These are phyloP conservation scores for Rhagophthalmus giganteus DNA, from an alignment of 2,888 invertebrate species.

Conservation along the genomic window DNA sequence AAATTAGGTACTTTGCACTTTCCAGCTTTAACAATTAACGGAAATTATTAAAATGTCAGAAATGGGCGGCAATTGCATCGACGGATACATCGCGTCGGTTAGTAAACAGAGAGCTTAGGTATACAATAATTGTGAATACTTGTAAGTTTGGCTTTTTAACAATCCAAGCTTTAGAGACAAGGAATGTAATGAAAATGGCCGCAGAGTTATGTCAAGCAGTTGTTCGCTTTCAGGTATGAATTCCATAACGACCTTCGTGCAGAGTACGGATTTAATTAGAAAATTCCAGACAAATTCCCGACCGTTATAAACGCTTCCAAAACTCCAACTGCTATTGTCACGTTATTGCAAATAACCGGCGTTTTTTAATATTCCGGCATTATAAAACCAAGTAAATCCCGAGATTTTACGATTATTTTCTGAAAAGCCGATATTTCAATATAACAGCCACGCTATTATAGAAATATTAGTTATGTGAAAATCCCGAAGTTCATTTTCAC, in stretches of 20 bases:
- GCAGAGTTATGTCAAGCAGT: constrained; percentile 52
- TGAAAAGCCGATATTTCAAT: too few relatives aligned
- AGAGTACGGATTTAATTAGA: constrained; percentile 51
- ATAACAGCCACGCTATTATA: too few relatives aligned
- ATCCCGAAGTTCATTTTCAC: too few relatives aligned
- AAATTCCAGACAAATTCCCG: constrained; percentile 43
- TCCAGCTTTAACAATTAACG: too few relatives aligned
- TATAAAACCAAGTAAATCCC: too few relatives aligned
- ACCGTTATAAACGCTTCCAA: constrained; percentile 20
- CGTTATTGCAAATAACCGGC: constrained; percentile 5
- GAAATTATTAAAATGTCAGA: too few relatives aligned
- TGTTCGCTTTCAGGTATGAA: constrained; percentile 54
- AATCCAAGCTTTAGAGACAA: constrained; percentile 48
- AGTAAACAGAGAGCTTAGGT: too few relatives aligned
- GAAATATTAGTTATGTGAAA: too few relatives aligned
- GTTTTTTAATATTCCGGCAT: too few relatives aligned
- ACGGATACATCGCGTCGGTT: too few relatives aligned
- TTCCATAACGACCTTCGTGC: constrained; percentile 51
- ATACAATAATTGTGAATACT: constrained; percentile 27
- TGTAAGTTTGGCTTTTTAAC: constrained; percentile 48
- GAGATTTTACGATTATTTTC: background rate
- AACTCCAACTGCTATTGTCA: constrained; percentile 8
- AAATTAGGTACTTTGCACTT: too few relatives aligned
- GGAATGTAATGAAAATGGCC: constrained; percentile 51
- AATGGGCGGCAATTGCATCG: too few relatives aligned